Percentiles rank a stretch among this genome's conserved stretches.
Evolutionary conservation across 2,888 invertebrate genomes (phyloP).

Genomic region (Celastrina argiolus): DNA sequence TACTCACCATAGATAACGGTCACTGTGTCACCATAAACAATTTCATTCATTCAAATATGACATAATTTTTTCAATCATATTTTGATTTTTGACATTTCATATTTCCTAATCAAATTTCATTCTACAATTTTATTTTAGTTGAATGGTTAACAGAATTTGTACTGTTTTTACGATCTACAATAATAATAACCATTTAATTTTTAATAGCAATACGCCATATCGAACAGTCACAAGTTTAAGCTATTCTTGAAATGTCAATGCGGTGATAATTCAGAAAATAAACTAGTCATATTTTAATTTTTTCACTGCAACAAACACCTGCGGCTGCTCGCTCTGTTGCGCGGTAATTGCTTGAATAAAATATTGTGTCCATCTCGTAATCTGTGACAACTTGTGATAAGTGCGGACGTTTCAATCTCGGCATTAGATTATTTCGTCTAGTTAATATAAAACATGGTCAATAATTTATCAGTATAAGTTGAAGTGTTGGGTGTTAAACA

Average conservation of each 20-base stretch:
- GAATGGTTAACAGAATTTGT: background rate
- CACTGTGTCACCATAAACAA: no score
- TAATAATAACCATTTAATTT: background rate
- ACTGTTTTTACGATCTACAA: background rate
- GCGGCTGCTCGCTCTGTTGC: background rate
- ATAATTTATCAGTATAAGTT: conserved; percentile 19
- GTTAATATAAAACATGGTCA: conserved; percentile 33
- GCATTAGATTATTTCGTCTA: conserved; percentile 77
- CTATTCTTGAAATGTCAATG: background rate
- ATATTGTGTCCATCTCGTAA: conserved; percentile 24
- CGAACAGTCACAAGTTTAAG: background rate
- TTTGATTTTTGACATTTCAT: no score
- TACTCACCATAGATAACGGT: no score
- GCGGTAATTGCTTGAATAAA: background rate
- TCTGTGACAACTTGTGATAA: conserved; percentile 37
- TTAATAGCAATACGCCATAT: background rate
- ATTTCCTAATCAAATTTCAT: background rate
- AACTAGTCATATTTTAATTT: background rate
- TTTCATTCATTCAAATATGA: no score
- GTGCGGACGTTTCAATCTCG: conserved; percentile 74
- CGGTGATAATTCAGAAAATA: background rate
- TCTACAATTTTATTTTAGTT: background rate
- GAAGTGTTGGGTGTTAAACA: conserved; percentile 11
- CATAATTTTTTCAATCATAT: no score
- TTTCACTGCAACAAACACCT: background rate